Evolutionary conservation across 2,113 vertebrate species (phyloP).

Genomic region (Rhynchomys soricoides): DNA sequence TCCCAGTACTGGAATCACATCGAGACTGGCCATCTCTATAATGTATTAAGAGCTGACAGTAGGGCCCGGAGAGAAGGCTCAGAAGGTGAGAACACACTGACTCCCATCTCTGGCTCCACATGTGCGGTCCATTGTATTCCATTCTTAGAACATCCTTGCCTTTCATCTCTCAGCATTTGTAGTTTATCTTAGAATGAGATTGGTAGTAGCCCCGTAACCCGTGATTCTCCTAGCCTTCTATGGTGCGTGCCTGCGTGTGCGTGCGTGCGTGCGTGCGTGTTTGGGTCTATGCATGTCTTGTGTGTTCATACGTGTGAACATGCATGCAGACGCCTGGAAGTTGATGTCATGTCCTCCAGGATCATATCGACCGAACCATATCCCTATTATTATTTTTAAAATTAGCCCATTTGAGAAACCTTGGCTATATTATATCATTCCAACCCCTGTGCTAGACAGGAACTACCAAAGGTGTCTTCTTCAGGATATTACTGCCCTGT

Average conservation of each 20-base stretch:
- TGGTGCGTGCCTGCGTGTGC: not conserved
- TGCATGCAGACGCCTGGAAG: not conserved
- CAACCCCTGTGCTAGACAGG: not conserved
- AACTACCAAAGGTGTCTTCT: slow-evolving; percentile 50
- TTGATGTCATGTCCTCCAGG: not conserved
- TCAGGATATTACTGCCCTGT: not conserved
- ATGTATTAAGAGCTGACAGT: not conserved
- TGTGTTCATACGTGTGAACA: not conserved
- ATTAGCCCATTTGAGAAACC: slow-evolving; percentile 31
- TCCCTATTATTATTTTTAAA: slow-evolving; percentile 5
- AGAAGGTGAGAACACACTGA: not conserved
- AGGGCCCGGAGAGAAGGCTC: not conserved
- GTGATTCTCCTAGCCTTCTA: not conserved
- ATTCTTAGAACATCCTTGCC: not conserved
- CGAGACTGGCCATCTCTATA: not conserved
- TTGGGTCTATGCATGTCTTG: not conserved
- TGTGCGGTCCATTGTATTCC: not conserved
- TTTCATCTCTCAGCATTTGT: not conserved
- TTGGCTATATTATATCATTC: not conserved
- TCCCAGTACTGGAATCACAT: not conserved
- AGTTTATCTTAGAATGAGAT: slow-evolving; percentile 33
- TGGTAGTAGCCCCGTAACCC: not conserved
- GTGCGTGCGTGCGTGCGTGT: not conserved
- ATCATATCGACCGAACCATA: not conserved
- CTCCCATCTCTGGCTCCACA: not conserved